Base-by-base conservation (phyloP, 2,113 vertebrate species). In the Lepus timidus region DNA sequence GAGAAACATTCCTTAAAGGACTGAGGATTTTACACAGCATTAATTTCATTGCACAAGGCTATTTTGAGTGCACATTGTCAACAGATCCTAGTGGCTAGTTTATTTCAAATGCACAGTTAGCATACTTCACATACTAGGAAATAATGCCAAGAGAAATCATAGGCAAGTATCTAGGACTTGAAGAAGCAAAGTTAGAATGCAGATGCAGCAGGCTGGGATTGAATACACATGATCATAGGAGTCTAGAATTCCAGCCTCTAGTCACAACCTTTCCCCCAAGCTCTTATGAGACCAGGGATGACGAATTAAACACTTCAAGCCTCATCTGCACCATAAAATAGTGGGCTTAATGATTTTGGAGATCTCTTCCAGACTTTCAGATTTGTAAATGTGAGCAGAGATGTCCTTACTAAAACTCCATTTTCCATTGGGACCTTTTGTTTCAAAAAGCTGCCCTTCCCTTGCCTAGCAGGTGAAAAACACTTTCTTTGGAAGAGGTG, bases 51-150 rank as follows among this genome's bases (percentile, higher is more conserved):
- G 93, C 82, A 95, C 64, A 31, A 71, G 51, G 90, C 95, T 97
- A 97, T 97, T 97, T 96, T 97, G 92, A 85, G 95, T 88, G 10
- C 82, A 92, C 51, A 85, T 83, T 97, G 97, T 97, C 96, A 96
- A 95, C 93, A 95, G 89, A 95, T 93, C 74, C 86, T 70, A 91
- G 75, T 86, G 52, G 88, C 93, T 68, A 94, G 88, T 83, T 97
- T 83, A 95, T 97, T 97, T 96, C 95, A 95, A 95, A 97, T 96
- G 93, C 95, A 96, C 95, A 86, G 88, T 90, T 92, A 88, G 70
- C 97, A 97, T 97, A 96, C 68, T 96, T 96, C 79, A 83, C 96
- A 97, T 97, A 96, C 90, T 97, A 92, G 85, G 22, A 94, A 79
- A 83, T 29, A 58, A 93, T 84, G 92, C 95, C 95, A 97, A 97